These are phyloP conservation scores for Hafferia zeledoni DNA, from an alignment of 2,797 vertebrate genomes.

Conservation along the genomic window DNA sequence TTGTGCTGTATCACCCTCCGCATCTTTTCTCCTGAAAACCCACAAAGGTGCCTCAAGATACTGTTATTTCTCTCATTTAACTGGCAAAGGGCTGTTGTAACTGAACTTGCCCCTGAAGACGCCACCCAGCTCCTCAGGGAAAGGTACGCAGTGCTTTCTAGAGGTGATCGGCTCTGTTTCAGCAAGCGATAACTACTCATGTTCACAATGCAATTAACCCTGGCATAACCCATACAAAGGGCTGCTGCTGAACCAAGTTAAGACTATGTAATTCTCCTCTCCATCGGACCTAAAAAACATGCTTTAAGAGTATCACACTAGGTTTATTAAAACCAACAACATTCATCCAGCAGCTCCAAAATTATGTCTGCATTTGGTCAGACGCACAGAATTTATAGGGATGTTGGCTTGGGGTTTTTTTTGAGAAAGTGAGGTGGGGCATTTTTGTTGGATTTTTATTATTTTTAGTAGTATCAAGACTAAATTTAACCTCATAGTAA, in stretches of 20 bases:
- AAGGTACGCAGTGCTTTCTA: neutral
- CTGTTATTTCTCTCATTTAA: neutral
- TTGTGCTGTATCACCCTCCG: neutral
- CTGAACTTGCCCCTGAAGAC: neutral
- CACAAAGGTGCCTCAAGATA: neutral
- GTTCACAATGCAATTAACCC: neutral
- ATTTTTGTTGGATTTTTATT: neutral
- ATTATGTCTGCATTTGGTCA: neutral
- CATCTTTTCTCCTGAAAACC: neutral
- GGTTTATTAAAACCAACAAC: neutral
- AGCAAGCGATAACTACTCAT: neutral
- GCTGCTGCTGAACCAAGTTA: neutral
- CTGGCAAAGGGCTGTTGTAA: neutral
- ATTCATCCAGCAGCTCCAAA: neutral
- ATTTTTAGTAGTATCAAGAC: neutral
- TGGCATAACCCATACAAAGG: neutral
- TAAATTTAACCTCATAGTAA: neutral
- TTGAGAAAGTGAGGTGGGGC: neutral
- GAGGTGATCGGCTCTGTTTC: neutral
- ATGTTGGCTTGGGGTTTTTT: neutral
- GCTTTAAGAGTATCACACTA: neutral
- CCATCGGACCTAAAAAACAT: neutral
- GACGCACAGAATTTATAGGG: neutral
- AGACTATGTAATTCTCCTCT: neutral
- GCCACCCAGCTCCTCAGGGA: neutral